Evolutionary conservation across 1,140 invertebrate species (phyloP), one percentile per base, ranked within the genome.

Genomic region (Parasteatoda tepidariorum): DNA sequence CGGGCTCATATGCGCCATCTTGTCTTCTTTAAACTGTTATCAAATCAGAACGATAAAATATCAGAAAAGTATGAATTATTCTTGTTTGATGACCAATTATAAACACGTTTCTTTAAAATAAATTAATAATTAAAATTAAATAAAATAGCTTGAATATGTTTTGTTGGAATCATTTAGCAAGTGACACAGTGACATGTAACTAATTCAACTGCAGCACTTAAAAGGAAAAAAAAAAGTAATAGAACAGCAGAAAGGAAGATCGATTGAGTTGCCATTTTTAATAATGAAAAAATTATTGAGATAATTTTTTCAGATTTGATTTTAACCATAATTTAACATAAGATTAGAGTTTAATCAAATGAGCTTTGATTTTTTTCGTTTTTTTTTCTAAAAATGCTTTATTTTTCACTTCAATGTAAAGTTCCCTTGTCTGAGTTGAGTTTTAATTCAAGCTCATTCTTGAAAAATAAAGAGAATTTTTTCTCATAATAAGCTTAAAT

Each of bases 161-260:
- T 64, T 83, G 81, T 83, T 83, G 81, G 81, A 83, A 74, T 83
- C 81, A 83, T 83, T 83, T 83, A 83, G 70, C 81, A 83, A 70
- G 22, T 70, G 78, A 59, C 78, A 82, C 78, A 82, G 78, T 82
- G 68, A 81, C 48, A 64, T 61, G 66, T 54, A 71, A 82, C 66
- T 64, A 79, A 79, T 30, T 34, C 64, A 68, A 57, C 76, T 66
- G 76, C 76, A 79, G 62, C 61, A 78, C 34, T 54, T 26, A 54
- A 26, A 61, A 18, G 48, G 38, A 68, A 41, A 4, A 7, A 22
- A 38, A 61, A 38, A 76, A 41, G 64, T 64, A 48, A 48, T 26
- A 66, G 4, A 34, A 34, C 34, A 18, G 57, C 61, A 55, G 73
- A 30, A 38, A 30, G 3, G 48, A 7, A 57, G 70, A 57, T 26